Conservation (phyloP, 2,797 vertebrate genomes). For the Enteromius radiatus region DNA sequence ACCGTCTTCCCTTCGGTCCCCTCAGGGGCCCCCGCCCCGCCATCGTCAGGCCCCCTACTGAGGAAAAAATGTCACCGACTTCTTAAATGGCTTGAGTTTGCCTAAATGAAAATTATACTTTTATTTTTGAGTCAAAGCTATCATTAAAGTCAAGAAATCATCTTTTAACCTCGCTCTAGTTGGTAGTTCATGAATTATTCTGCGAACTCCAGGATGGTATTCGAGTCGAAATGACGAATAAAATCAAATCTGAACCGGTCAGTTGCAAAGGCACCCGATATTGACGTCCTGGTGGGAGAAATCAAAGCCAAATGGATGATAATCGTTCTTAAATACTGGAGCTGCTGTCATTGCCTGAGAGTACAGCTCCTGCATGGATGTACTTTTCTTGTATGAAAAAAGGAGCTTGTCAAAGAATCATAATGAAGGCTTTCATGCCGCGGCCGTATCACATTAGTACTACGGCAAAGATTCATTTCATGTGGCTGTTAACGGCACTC, state of each 20-base stretch:
- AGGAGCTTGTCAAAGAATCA: constrained; percentile 55
- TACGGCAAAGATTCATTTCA: constrained; percentile 20
- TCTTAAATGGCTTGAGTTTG: no score
- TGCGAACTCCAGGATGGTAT: background rate
- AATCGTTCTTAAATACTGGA: constrained; percentile 2
- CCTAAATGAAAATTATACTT: no score
- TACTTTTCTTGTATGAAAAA: constrained; percentile 72
- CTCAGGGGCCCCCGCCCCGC: no score
- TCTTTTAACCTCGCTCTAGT: background rate
- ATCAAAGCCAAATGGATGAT: constrained; percentile 29
- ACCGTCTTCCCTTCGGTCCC: no score
- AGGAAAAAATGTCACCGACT: no score
- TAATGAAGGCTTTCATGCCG: constrained; percentile 32
- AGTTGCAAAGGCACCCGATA: background rate
- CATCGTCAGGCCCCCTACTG: no score
- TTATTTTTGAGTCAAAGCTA: no score
- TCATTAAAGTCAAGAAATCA: background rate
- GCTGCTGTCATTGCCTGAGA: constrained; percentile 21
- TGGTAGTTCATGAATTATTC: constrained; percentile 22
- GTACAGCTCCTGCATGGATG: constrained; percentile 7
- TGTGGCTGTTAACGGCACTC: constrained; percentile 22
- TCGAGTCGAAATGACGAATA: constrained; percentile 3
- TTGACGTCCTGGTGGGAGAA: constrained; percentile 7
- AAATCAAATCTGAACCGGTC: background rate
- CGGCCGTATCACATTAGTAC: constrained; percentile 16